Conservation (phyloP, 2,888 invertebrate species). For the Oscheius sp. region DNA sequence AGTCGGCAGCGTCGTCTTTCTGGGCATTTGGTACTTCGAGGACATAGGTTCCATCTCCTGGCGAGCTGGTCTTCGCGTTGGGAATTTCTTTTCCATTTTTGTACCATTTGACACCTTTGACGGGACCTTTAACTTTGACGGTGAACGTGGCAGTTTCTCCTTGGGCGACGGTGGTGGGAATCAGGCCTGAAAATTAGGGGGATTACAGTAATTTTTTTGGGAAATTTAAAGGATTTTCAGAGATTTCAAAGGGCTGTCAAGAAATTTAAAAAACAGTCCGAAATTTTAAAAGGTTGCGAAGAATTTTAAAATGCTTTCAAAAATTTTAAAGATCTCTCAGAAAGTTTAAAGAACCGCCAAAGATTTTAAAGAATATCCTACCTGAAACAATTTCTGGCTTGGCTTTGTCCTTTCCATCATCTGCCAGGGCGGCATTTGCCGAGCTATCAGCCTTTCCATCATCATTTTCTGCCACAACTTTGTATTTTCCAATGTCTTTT, state of each 20-base stretch:
- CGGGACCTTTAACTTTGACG: conserved; percentile 71
- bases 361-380: too few relatives aligned
- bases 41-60: conserved; percentile 60
- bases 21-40: conserved; percentile 66
- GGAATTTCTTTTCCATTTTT: conserved; percentile 74
- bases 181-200: conserved; percentile 75
- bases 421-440: conserved; percentile 74
- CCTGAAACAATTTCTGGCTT: conserved; percentile 80
- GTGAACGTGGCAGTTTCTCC: conserved; percentile 84
- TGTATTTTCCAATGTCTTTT: conserved; percentile 70
- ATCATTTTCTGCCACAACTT: conserved; percentile 72
- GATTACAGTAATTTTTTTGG: too few relatives aligned
- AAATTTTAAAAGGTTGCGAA: too few relatives aligned
- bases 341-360: too few relatives aligned
- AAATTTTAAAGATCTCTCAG: too few relatives aligned
- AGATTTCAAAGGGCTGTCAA: too few relatives aligned
- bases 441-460: conserved; percentile 70
- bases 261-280: too few relatives aligned
- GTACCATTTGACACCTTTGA: conserved; percentile 59
- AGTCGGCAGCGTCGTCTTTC: conserved; percentile 66
- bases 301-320: too few relatives aligned
- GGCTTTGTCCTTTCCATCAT: conserved; percentile 43
- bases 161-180: conserved; percentile 81
- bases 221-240: too few relatives aligned
- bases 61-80: conserved; percentile 67